These are phyloP conservation scores for Sesia apiformis DNA, from an alignment of 2,888 invertebrate species.

Conservation along the genomic window DNA sequence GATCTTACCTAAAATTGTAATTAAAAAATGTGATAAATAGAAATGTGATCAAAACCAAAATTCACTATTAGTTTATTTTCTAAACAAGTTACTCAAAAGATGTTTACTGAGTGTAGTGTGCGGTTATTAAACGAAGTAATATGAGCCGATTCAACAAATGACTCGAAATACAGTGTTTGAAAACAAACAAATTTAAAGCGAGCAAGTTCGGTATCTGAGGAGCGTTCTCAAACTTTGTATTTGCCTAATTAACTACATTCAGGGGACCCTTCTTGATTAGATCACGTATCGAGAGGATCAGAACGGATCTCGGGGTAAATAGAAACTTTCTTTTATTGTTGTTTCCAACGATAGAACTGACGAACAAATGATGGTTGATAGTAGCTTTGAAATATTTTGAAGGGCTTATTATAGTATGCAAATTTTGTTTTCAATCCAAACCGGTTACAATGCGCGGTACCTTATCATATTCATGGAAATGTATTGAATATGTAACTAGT, in stretches of 20 bases:
- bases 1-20: too few relatives aligned
- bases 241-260: constrained; percentile 64
- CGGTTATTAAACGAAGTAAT: constrained; percentile 1
- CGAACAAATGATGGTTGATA: constrained; percentile 25
- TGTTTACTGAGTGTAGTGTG: too few relatives aligned
- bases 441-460: too few relatives aligned
- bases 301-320: constrained; percentile 46
- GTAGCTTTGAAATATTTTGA: constrained; percentile 6
- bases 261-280: constrained; percentile 54
- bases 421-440: not conserved
- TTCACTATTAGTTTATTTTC: too few relatives aligned
- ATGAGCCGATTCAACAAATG: constrained; percentile 12
- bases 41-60: too few relatives aligned
- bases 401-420: not conserved
- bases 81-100: too few relatives aligned
- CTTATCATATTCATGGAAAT: too few relatives aligned
- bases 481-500: too few relatives aligned
- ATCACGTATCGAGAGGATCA: constrained; percentile 59
- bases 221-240: constrained; percentile 44
- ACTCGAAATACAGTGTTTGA: constrained; percentile 26
- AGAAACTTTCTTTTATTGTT: constrained; percentile 56
- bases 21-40: too few relatives aligned
- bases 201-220: constrained; percentile 18
- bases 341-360: constrained; percentile 34
- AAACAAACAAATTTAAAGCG: constrained; percentile 37